Base-by-base conservation (phyloP, 1,140 invertebrate genomes). In the Bilobella aurantiaca region DNA sequence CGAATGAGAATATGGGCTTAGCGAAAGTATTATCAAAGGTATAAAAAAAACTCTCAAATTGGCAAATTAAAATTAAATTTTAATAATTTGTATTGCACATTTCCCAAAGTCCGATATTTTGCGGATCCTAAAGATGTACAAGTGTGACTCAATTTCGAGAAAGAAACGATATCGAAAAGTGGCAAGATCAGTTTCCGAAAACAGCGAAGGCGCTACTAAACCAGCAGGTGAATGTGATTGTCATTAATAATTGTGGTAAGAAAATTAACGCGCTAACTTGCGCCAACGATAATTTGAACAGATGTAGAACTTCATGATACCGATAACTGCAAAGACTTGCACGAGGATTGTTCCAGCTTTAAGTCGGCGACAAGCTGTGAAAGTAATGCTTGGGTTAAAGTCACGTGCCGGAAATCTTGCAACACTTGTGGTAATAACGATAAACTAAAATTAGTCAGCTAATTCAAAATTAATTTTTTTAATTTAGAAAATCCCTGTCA, bases 391-490 rank as follows among this genome's bases (percentile, higher is more conserved):
- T 62, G 59, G 59, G 12, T 62, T 14, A 31, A 62, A 46, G 59
- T 25, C 12, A 62, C 25, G 12, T 62, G 59, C 27, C 29, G 32
- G 2, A 5, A 62, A 42, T 37, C 32, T 34, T 62, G 59, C 25
- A 37, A 46, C 27, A 23, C 30, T 23, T 62, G 59, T 37, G 59
- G 59, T 62, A 62, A n/a, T n/a, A n/a, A n/a, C n/a, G n/a, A n/a
- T n/a, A 27, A 12, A 32, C 30, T 37, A 8, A 42, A 62, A 46
- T 46, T 37, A 25, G 5, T 12, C 23, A n/a, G 3, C 29, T 62
- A 34, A 46, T 42, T 23, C 25, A 5, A 5, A 62, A 3, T 37
- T 8, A 62, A 3, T 42, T 21, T 37, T 8, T 14, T 42, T 23
- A 42, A 23, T 30, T 62, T 34, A 37, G 29, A 3, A 21, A 53